A percentile compares a stretch with the other conserved stretches of the same genome.
phyloP scores from a whole-genome alignment of 2,888 invertebrate species.

The Calliopum simillimum region DNA sequence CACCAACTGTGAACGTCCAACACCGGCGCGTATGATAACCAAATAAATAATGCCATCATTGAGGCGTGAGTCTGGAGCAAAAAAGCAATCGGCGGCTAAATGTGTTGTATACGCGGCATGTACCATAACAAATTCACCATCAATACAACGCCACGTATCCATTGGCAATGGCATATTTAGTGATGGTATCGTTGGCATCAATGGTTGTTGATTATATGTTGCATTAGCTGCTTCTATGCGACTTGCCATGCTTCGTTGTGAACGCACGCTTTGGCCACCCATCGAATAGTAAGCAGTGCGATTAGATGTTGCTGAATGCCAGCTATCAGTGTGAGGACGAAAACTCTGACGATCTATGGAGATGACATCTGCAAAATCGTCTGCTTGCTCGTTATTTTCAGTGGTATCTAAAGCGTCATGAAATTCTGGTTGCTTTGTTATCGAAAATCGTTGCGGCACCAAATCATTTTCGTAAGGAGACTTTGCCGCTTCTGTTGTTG shows the following conservation, averaged over 20 bases:
- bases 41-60: constrained; percentile 95
- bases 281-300: constrained; percentile 84
- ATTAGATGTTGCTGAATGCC: constrained; percentile 84
- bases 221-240: constrained; percentile 58
- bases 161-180: constrained; percentile 79
- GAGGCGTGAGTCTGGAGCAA: constrained; percentile 87
- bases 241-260: constrained; percentile 53
- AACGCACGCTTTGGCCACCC: constrained; percentile 79
- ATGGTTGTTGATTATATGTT: constrained; percentile 46
- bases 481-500: neutral
- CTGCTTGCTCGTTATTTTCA: constrained; percentile 31
- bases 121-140: constrained; percentile 82
- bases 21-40: constrained; percentile 82
- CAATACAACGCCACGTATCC: constrained; percentile 76
- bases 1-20: constrained; percentile 80
- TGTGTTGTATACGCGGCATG: constrained; percentile 92
- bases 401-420: constrained; percentile 46
- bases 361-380: constrained; percentile 58
- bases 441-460: neutral
- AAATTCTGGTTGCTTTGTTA: constrained; percentile 42
- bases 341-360: constrained; percentile 66
- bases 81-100: constrained; percentile 84
- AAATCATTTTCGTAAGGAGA: too few relatives aligned
- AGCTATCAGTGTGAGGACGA: constrained; percentile 76
- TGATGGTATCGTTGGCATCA: constrained; percentile 51